A percentile compares a stretch with the other conserved stretches of the same genome.
phyloP scores from a whole-genome alignment of 2,797 vertebrate species.

The Sebastes kiyomatsui region DNA sequence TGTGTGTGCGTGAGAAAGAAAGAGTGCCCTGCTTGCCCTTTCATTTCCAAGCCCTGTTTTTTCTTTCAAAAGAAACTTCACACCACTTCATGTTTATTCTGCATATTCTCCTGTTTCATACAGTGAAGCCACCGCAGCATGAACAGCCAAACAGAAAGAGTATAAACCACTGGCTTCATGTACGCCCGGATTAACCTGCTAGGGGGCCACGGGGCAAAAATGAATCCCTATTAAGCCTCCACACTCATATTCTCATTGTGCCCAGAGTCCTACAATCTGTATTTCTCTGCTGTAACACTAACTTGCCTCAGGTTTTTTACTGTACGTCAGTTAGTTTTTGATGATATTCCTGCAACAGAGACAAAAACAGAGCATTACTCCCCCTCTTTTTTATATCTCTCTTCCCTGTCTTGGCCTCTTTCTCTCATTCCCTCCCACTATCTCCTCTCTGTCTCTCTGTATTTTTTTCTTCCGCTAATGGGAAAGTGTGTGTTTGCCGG shows the following conservation, averaged over 20 bases:
- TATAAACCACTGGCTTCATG: not conserved
- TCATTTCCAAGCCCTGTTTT: not conserved
- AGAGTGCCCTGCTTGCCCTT: not conserved
- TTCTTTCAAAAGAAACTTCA: not conserved
- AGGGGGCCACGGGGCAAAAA: not conserved
- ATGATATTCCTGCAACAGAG: not conserved
- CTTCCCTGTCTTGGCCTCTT: not conserved
- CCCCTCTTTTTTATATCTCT: not conserved
- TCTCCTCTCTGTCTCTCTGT: slow-evolving; percentile 13
- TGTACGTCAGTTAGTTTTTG: not conserved
- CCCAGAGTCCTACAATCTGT: not conserved
- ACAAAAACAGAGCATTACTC: slow-evolving; percentile 1
- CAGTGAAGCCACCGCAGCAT: not conserved
- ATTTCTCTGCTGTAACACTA: not conserved
- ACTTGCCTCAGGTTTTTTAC: not conserved
- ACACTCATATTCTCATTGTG: not conserved
- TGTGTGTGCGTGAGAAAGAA: not conserved
- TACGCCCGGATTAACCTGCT: not conserved
- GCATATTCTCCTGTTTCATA: not conserved
- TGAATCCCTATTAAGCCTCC: not conserved
- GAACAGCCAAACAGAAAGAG: not conserved
- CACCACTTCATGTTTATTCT: not conserved
- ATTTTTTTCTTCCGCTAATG: slow-evolving; percentile 27
- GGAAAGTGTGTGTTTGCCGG: slow-evolving; percentile 50
- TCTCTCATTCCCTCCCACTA: slow-evolving; percentile 4